Base-by-base conservation (phyloP, 2,797 vertebrate genomes). In the Phrynocephalus forsythii region DNA sequence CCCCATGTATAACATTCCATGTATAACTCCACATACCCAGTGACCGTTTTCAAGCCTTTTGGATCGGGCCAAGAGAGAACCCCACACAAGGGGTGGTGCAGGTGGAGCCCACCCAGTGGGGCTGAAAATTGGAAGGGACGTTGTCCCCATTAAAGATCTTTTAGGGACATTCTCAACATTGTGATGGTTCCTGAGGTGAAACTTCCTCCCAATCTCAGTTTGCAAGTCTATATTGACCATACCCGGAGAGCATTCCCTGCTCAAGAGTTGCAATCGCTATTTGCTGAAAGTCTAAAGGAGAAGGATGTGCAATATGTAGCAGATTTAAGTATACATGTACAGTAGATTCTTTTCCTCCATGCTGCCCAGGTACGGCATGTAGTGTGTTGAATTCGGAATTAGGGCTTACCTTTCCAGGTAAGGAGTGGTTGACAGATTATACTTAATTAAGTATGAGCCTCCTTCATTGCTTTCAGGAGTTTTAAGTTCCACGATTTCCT, bases 341-440 rank as follows among this genome's bases (percentile, higher is more conserved):
- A 13, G 9, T 69, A 8, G 11, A 26, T 69, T 69, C 26, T 28
- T 7, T 11, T 28, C 9, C 24, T 67, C 66, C 5, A 67, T 67
- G 48, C 63, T 69, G 67, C 22, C 18, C 5, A 5, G 60, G 60
- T 18, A 78, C 20, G 75, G 1, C 60, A 13, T 26, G 1, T 24
- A 33, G 5, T 44, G 38, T 44, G 15, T 38, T 76, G 52, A 30
- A 79, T 1, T 28, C 28, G n/a, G 15, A 50, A 3, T 90, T 88
- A 89, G 38, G 84, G 48, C 95, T 97, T 94, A 99, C 99, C 98
- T 98, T 91, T 98, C 97, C 72, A 98, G 94, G 90, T 96, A 96
- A 0, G 98, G 97, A 0, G 98, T 98, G 0, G 96, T 97, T 91
- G 96, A 97, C 33, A 98, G 95, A 56, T 96, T 98, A 93, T 97